Base-by-base conservation (phyloP, 1,140 invertebrate species). In the Dysdera silvatica region DNA sequence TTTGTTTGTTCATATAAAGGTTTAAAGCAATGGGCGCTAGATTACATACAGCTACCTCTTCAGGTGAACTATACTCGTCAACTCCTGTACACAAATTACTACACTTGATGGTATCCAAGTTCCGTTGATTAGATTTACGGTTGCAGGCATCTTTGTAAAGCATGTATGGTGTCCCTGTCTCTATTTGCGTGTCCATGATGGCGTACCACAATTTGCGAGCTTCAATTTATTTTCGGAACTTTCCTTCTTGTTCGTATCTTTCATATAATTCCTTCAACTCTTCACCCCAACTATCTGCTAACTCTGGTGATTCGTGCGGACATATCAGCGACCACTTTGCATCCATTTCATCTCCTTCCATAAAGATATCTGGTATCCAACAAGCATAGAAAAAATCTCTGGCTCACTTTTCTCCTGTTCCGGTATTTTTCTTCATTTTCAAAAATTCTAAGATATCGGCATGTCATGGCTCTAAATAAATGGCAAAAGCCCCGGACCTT, bases 381-480 rank as follows among this genome's bases (percentile, higher is more conserved):
- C 99, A 73, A 16, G 88, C 97, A 75, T 95, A 98, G 75, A 99
- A 99, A n/a, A 99, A 77, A 77, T 99, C 96, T 63, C 95, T 81
- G 0, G 95, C 95, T 58, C 94, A 79, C 29, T 86, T 77, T 77
- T 98, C 93, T 75, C 98, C 95, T 72, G 90, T 90, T 33, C 92
- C 93, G 47, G 88, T 94, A 75, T 98, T 98, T 72, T 95, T 97
- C 68, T 87, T 91, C 32, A 97, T 77, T 73, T 96, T 89, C 43
- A 98, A 76, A 78, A 97, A 98, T 60, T 95, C 91, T 76, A 96
- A 95, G 51, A 99, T 82, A 77, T 99, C 95, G 0, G 93, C 85
- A 79, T 99, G 97, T 97, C 97, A 99, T 3, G 97, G 96, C 76
- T 99, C 97, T 23, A 99, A 72, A 73, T 99, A 99, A 61, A 99